phyloP scores from a whole-genome alignment of 2,888 invertebrate species.

The Amphimallon solstitiale region DNA sequence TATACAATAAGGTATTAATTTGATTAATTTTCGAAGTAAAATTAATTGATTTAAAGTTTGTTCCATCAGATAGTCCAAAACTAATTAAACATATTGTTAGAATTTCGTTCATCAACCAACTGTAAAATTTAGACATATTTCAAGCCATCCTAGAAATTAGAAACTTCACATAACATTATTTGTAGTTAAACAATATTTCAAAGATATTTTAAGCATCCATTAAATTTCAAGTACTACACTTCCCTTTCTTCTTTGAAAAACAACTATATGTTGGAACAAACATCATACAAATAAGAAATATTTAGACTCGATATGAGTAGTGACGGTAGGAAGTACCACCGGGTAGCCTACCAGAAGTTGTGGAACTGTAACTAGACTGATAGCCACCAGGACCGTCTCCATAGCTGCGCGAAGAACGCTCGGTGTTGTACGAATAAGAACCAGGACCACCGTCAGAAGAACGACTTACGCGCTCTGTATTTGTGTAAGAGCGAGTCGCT shows the following conservation, averaged over 20 bases:
- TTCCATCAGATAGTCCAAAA: conserved; percentile 22
- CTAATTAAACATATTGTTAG: too few relatives aligned
- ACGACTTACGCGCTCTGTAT: conserved; percentile 75
- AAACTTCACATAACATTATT: neutral
- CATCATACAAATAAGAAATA: conserved; percentile 18
- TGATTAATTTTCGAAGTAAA: neutral
- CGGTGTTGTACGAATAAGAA: conserved; percentile 77
- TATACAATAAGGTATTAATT: conserved; percentile 18
- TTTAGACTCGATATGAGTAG: conserved; percentile 87
- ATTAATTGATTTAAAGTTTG: neutral
- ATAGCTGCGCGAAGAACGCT: conserved; percentile 76
- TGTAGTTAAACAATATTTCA: too few relatives aligned
- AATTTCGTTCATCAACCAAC: neutral
- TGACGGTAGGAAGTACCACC: conserved; percentile 86
- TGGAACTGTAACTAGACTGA: conserved; percentile 79
- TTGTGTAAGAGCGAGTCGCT: conserved; percentile 73
- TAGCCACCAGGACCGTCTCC: conserved; percentile 82
- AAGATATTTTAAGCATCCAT: neutral
- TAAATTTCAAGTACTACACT: too few relatives aligned
- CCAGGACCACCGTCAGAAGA: conserved; percentile 75
- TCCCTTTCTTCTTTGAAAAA: neutral
- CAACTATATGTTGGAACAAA: conserved; percentile 24
- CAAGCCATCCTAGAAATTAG: neutral
- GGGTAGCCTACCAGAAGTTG: conserved; percentile 82
- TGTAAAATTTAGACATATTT: neutral